A percentile compares a stretch with the other conserved stretches of the same genome.
Conservation (phyloP, 30 jellyfish, hydroid and myxozoan genomes). For the Calvadosia cruxmelitensis region DNA sequence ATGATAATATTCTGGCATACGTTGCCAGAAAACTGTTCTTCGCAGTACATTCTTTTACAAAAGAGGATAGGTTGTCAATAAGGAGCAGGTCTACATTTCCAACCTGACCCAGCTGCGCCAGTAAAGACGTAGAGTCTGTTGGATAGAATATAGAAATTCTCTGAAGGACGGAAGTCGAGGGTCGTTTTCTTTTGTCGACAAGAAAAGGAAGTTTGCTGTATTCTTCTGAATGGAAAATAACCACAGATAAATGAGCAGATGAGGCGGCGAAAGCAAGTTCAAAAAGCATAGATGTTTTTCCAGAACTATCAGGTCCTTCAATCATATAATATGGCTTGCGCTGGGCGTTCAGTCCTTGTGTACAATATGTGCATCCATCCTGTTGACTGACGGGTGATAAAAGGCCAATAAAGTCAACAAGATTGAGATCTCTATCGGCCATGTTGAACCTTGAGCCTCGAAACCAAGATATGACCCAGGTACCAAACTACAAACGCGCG, state of each 20-base stretch:
- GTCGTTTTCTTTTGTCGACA: background rate
- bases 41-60: too few relatives aligned
- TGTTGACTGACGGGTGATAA: too few relatives aligned
- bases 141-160: background rate
- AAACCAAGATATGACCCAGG: too few relatives aligned
- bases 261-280: background rate
- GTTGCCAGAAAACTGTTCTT: too few relatives aligned
- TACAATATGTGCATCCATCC: too few relatives aligned
- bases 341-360: too few relatives aligned
- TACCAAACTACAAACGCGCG: too few relatives aligned
- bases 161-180: background rate
- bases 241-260: background rate
- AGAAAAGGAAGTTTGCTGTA: background rate
- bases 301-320: background rate
- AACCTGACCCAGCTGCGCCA: background rate
- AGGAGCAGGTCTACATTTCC: background rate
- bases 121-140: background rate
- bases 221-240: background rate
- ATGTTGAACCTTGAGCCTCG: too few relatives aligned
- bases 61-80: too few relatives aligned
- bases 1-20: too few relatives aligned
- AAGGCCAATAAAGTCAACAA: too few relatives aligned
- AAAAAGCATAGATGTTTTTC: background rate
- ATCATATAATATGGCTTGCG: background rate
- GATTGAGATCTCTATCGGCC: too few relatives aligned